A percentile compares a stretch with the other conserved stretches of the same genome.
Evolutionary conservation across 2,888 invertebrate species (phyloP).

Genomic region (Bruchidius siliquastri): DNA sequence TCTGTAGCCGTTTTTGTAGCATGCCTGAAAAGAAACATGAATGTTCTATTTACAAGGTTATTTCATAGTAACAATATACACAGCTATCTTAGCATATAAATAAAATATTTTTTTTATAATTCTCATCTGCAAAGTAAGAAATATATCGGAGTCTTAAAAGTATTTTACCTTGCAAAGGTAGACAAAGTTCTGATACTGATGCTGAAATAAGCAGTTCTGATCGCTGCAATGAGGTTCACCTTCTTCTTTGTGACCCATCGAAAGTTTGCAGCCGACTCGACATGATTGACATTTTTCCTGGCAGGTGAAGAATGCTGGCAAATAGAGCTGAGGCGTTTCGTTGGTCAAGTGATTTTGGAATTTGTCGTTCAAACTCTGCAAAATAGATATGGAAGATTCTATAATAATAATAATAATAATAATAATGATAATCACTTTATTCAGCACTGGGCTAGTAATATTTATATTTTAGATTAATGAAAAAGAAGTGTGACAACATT

Average conservation of each 20-base stretch:
- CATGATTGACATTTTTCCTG: constrained; percentile 67
- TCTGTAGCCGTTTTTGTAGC: constrained; percentile 47
- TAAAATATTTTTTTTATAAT: no score
- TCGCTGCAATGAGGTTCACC: constrained; percentile 55
- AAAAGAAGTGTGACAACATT: no score
- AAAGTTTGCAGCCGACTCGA: constrained; percentile 56
- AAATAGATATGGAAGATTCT: constrained; percentile 9
- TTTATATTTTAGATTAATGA: no score
- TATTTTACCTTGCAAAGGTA: constrained; percentile 61
- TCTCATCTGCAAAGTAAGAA: no score
- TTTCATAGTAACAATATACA: no score
- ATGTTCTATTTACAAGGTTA: no score
- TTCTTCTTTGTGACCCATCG: constrained; percentile 64
- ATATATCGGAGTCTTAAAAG: no score
- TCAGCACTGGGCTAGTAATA: no score
- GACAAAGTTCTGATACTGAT: constrained; percentile 68
- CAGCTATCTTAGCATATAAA: no score
- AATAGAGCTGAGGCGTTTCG: constrained; percentile 60
- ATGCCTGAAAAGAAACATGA: constrained; percentile 33
- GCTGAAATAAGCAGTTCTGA: constrained; percentile 59
- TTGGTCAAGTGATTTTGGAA: constrained; percentile 65
- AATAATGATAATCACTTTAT: no score
- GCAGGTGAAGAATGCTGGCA: constrained; percentile 77
- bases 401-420: constrained; percentile 1
- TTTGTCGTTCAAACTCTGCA: constrained; percentile 64